Percentiles rank a stretch among this genome's conserved stretches.
These are phyloP conservation scores for Acanthornis magna DNA, from an alignment of 2,797 vertebrate species.

Conservation along the genomic window DNA sequence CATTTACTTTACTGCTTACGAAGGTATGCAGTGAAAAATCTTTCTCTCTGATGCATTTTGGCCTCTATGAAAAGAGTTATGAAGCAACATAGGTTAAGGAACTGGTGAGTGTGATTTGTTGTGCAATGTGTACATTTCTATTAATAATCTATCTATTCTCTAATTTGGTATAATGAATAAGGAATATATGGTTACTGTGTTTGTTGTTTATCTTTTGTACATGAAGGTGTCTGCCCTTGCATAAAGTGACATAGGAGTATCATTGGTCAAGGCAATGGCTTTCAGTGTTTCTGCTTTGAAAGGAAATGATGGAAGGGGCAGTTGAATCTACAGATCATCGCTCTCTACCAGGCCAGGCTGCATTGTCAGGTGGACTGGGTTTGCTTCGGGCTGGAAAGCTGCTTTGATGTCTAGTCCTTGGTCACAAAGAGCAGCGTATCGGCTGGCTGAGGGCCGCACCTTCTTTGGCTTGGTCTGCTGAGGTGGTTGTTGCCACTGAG, in stretches of 20 bases:
- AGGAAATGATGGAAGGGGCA: background rate
- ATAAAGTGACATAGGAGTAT: slow-evolving; percentile 67
- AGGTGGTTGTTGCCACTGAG: slow-evolving; percentile 94
- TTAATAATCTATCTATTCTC: slow-evolving; percentile 69
- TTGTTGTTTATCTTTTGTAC: slow-evolving; percentile 68
- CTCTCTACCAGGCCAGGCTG: slow-evolving; percentile 91
- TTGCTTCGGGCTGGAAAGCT: slow-evolving; percentile 95
- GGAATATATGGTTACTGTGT: slow-evolving; percentile 71
- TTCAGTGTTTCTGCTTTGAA: slow-evolving; percentile 68
- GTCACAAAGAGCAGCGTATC: slow-evolving; percentile 95
- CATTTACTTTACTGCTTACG: slow-evolving; percentile 24
- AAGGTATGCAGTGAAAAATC: slow-evolving; percentile 59
- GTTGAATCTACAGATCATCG: slow-evolving; percentile 87
- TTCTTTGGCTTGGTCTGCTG: slow-evolving; percentile 91
- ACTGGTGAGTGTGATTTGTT: slow-evolving; percentile 68
- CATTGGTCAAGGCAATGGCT: slow-evolving; percentile 72
- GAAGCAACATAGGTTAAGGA: slow-evolving; percentile 55
- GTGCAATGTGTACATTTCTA: slow-evolving; percentile 72
- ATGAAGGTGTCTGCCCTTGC: slow-evolving; percentile 74
- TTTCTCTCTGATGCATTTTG: slow-evolving; percentile 54
- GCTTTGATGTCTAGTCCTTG: slow-evolving; percentile 97
- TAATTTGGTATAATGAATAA: slow-evolving; percentile 74
- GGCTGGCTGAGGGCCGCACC: slow-evolving; percentile 93
- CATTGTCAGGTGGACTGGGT: slow-evolving; percentile 80
- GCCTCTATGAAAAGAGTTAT: slow-evolving; percentile 59